phyloP scores from a whole-genome alignment of 2,113 vertebrate genomes.

The Rattus norvegicus region GRCr8 NC_086028.1:80674001-80674500 shows the following conservation, averaged over 20 bases:
- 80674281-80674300: not conserved
- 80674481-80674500: fast-evolving
- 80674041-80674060: not conserved
- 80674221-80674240: not conserved
- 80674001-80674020: not conserved
- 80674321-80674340: not conserved
- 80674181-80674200: not conserved
- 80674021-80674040: slow-evolving; percentile 75
- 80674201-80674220: not conserved
- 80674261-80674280: slow-evolving; percentile 58
- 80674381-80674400: not conserved
- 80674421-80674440: too few species aligned
- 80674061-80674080: not conserved
- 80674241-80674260: not conserved
- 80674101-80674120: not conserved
- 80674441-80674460: not conserved
- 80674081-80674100: not conserved
- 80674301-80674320: not conserved
- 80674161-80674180: not conserved
- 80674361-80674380: not conserved
- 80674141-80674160: not conserved
- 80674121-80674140: not conserved
- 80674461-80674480: not conserved
- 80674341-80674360: not conserved
- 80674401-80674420: not conserved